phyloP scores from a whole-genome alignment of 2,888 invertebrate genomes.

The Cataglyphis altisquamis region DNA sequence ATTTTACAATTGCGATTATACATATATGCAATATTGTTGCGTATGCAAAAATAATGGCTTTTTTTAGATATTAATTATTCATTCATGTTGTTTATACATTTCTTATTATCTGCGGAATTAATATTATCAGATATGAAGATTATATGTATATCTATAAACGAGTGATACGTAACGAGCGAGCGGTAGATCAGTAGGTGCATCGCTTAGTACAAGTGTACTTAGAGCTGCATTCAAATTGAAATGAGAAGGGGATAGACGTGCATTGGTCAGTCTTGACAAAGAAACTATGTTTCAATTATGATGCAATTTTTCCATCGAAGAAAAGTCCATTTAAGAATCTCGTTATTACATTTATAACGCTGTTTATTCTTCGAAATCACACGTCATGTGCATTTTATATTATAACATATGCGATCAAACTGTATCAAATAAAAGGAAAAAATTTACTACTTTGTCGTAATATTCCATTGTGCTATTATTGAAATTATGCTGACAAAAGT shows the following conservation, averaged over 20 bases:
- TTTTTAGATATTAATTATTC: neutral
- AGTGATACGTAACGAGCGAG: neutral
- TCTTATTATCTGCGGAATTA: neutral
- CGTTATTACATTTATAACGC: neutral
- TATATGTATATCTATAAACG: neutral
- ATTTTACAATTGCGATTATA: neutral
- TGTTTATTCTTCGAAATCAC: neutral
- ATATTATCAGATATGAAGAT: neutral
- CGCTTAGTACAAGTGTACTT: conserved; percentile 8
- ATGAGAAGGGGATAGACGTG: neutral
- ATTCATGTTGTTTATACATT: neutral
- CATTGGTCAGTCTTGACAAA: neutral
- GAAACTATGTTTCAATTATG: conserved; percentile 6
- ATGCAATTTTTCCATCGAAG: neutral
- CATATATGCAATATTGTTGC: neutral
- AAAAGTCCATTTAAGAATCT: neutral
- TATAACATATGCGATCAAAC: neutral
- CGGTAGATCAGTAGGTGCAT: conserved; percentile 29
- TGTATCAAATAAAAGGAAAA: neutral
- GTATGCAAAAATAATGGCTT: neutral
- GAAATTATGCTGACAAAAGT: neutral
- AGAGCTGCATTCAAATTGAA: neutral
- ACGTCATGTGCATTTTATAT: neutral
- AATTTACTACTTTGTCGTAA: neutral
- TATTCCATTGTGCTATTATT: neutral